These are phyloP conservation scores for Amphipyra berbera DNA, from an alignment of 2,888 invertebrate genomes.

Conservation along the genomic window DNA sequence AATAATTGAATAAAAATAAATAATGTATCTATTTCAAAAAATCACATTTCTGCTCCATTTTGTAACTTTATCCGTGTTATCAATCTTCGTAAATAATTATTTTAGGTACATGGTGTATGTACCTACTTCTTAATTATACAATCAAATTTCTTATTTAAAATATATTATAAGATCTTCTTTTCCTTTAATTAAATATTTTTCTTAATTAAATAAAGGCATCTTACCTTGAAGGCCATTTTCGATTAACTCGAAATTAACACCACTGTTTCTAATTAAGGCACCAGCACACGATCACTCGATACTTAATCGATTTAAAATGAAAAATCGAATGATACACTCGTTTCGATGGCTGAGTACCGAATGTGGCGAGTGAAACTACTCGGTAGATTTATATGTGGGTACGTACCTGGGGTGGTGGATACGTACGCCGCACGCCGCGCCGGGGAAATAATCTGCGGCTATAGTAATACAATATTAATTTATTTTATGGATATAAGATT, in stretches of 20 bases:
- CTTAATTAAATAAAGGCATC: slow-evolving; percentile 19
- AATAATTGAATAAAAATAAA: too few relatives aligned
- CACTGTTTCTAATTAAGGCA: slow-evolving; percentile 61
- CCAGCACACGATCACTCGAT: slow-evolving; percentile 57
- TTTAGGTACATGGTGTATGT: too few relatives aligned
- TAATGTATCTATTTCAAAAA: too few relatives aligned
- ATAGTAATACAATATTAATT: slow-evolving; percentile 5
- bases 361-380: slow-evolving; percentile 75
- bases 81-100: too few relatives aligned
- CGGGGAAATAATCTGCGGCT: slow-evolving; percentile 14
- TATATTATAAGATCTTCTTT: too few relatives aligned
- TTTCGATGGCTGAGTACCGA: slow-evolving; percentile 69
- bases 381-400: slow-evolving; percentile 74
- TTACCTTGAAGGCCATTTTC: slow-evolving; percentile 81
- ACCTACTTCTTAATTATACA: too few relatives aligned
- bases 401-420: slow-evolving; percentile 60
- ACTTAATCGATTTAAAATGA: slow-evolving; percentile 35
- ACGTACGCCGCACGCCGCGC: slow-evolving; percentile 10
- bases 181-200: neutral
- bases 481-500: neutral
- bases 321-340: slow-evolving; percentile 62
- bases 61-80: too few relatives aligned
- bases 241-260: slow-evolving; percentile 40
- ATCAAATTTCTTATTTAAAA: too few relatives aligned
- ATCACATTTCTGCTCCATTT: too few relatives aligned